phyloP scores from a whole-genome alignment of 2,797 vertebrate species.

The Diceros bicornis region DNA sequence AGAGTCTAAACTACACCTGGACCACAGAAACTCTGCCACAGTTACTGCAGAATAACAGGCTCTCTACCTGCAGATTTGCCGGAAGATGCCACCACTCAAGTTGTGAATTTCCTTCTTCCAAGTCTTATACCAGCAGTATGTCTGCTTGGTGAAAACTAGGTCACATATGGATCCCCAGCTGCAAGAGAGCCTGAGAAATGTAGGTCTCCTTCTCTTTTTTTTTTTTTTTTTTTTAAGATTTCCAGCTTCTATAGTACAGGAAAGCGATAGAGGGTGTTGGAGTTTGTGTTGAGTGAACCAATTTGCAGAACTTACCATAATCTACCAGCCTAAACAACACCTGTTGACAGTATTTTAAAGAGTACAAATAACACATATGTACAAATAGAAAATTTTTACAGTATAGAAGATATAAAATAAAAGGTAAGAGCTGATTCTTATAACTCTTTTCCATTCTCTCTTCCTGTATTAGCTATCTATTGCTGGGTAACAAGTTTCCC shows the following conservation, averaged over 20 bases:
- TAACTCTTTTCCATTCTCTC: background rate
- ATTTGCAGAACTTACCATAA: background rate
- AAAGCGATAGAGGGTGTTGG: background rate
- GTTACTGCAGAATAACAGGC: background rate
- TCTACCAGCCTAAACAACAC: constrained; percentile 35
- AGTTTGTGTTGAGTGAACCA: background rate
- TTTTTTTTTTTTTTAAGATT: background rate
- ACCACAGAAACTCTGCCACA: background rate
- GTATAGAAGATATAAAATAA: background rate
- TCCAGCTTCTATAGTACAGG: background rate
- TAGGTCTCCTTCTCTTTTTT: background rate
- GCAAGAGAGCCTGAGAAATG: background rate
- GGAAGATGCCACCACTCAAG: background rate
- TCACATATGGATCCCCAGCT: background rate
- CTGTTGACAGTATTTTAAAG: background rate
- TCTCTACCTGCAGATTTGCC: background rate
- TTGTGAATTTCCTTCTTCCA: background rate
- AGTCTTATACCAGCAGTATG: background rate
- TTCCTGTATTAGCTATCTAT: background rate
- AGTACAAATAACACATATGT: background rate
- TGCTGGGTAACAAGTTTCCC: background rate
- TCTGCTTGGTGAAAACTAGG: background rate
- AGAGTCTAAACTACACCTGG: background rate
- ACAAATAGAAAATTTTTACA: background rate
- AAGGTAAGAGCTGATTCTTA: background rate